Conservation (phyloP, 2,113 vertebrate genomes). For the Chlamydotis undulata region DNA sequence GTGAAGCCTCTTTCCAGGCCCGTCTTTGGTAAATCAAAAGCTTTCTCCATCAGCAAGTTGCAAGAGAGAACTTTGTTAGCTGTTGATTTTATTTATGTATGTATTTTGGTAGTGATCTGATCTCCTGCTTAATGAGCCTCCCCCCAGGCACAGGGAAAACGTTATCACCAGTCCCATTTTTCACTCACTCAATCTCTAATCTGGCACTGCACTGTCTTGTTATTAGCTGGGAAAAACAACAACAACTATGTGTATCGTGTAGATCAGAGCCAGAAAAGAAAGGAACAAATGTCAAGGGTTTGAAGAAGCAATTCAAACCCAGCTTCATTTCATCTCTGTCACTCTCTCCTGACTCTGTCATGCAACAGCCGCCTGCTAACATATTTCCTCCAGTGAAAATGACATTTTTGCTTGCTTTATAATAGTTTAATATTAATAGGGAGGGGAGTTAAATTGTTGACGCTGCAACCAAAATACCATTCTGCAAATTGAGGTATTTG, state of each 20-base stretch:
- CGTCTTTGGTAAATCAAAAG: constrained; percentile 50
- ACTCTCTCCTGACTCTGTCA: constrained; percentile 51
- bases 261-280: constrained; percentile 64
- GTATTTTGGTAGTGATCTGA: constrained; percentile 37
- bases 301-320: constrained; percentile 56
- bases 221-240: constrained; percentile 48
- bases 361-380: neutral
- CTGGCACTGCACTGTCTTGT: constrained; percentile 28
- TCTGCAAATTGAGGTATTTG: constrained; percentile 29
- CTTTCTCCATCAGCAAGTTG: constrained; percentile 72
- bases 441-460: constrained; percentile 18
- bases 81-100: constrained; percentile 47
- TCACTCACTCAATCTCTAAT: constrained; percentile 28
- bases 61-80: constrained; percentile 76
- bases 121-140: constrained; percentile 54
- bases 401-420: constrained; percentile 39
- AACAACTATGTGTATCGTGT: constrained; percentile 19
- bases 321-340: constrained; percentile 55
- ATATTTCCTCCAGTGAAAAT: neutral
- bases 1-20: neutral
- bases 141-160: constrained; percentile 13
- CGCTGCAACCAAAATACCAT: neutral
- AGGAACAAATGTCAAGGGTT: constrained; percentile 59
- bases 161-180: constrained; percentile 18
- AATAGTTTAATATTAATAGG: constrained; percentile 57